Percentiles rank a stretch among this genome's conserved stretches.
Conservation (phyloP, 2,888 invertebrate species). For the Tipula helvola region DNA sequence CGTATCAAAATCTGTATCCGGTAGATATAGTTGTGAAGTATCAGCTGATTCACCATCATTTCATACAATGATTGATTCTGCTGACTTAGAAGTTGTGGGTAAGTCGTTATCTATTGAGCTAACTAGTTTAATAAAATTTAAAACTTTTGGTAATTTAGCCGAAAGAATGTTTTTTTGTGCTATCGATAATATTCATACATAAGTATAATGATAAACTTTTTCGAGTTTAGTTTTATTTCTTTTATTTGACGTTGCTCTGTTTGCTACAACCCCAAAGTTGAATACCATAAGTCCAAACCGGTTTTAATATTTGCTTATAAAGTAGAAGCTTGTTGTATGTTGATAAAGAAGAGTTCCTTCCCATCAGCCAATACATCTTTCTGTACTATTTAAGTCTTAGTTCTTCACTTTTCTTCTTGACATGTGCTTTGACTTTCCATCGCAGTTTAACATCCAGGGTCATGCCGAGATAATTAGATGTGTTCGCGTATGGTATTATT, state of each 20-base stretch:
- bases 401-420: too few relatives aligned
- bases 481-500: too few relatives aligned
- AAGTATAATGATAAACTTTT: neutral
- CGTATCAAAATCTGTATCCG: slow-evolving; percentile 30
- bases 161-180: neutral
- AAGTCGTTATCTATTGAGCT: slow-evolving; percentile 19
- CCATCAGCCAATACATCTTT: too few relatives aligned
- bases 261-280: too few relatives aligned
- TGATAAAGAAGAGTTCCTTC: too few relatives aligned
- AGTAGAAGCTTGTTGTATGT: too few relatives aligned
- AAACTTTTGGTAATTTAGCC: neutral
- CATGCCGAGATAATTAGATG: too few relatives aligned
- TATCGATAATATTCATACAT: neutral
- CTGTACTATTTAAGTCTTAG: too few relatives aligned
- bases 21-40: slow-evolving; percentile 36
- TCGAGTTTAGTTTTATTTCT: neutral
- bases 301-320: too few relatives aligned
- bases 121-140: neutral
- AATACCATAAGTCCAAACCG: too few relatives aligned
- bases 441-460: too few relatives aligned
- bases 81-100: slow-evolving; percentile 36
- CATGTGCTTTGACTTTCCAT: too few relatives aligned
- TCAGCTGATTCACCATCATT: slow-evolving; percentile 37
- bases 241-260: neutral
- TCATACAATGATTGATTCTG: slow-evolving; percentile 34